These are phyloP conservation scores for Pogonocherus hispidulus DNA, from an alignment of 2,888 invertebrate genomes.

Conservation along the genomic window DNA sequence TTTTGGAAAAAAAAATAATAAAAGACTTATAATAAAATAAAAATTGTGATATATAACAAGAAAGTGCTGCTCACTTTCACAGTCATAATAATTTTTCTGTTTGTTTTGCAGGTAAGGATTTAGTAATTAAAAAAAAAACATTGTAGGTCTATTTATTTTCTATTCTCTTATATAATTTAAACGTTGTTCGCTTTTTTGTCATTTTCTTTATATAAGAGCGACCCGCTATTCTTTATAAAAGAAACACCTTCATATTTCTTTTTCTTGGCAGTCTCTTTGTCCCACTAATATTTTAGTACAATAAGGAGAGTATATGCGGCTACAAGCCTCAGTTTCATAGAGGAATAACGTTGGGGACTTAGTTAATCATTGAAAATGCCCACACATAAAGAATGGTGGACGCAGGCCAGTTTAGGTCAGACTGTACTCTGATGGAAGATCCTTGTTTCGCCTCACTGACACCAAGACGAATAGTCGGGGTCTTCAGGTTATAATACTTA, in stretches of 20 bases:
- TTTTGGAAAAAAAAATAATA: too few species aligned
- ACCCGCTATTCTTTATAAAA: neutral
- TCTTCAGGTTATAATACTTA: constrained; percentile 58
- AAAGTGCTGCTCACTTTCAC: too few species aligned
- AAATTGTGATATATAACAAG: too few species aligned
- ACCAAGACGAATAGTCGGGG: constrained; percentile 61
- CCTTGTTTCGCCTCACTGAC: constrained; percentile 59
- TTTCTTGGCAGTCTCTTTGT: constrained; percentile 14
- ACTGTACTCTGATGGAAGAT: constrained; percentile 60
- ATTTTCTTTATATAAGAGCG: neutral
- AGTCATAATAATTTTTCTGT: too few species aligned
- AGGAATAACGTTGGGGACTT: constrained; percentile 32
- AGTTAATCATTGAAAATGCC: constrained; percentile 59
- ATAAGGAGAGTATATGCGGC: constrained; percentile 13
- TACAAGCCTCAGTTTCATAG: constrained; percentile 16
- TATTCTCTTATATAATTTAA: neutral
- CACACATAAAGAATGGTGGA: constrained; percentile 60
- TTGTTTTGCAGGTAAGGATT: too few species aligned
- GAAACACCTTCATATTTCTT: constrained; percentile 18
- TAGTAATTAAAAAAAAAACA: too few species aligned
- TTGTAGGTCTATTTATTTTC: neutral
- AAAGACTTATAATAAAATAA: too few species aligned
- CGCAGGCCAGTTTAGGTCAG: constrained; percentile 47
- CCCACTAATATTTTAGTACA: constrained; percentile 21
- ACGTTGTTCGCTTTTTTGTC: neutral